A percentile compares a stretch with the other conserved stretches of the same genome.
phyloP scores from a whole-genome alignment of 2,888 invertebrate genomes.

The Dryomyza anilis region DNA sequence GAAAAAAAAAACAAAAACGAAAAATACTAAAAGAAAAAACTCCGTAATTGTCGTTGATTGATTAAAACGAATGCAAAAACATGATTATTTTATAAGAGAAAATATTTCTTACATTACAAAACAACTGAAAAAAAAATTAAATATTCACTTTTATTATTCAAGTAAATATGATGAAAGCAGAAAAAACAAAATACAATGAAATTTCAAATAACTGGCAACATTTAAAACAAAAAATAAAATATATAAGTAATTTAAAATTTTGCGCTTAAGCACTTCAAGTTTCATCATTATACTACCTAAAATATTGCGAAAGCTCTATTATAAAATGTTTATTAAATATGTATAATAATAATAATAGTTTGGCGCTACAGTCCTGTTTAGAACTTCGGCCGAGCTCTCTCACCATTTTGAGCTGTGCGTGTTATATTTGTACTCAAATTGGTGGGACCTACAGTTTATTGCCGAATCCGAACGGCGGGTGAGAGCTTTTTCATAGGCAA shows the following conservation, averaged over 20 bases:
- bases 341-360: too few relatives aligned
- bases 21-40: too few relatives aligned
- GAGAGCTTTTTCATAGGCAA: too few relatives aligned
- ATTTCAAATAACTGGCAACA: background rate
- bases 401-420: too few relatives aligned
- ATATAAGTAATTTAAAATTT: background rate
- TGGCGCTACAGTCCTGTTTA: too few relatives aligned
- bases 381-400: too few relatives aligned
- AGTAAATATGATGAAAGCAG: background rate
- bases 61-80: constrained; percentile 7
- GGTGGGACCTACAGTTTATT: too few relatives aligned
- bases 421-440: too few relatives aligned
- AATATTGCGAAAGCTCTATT: constrained; percentile 13
- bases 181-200: background rate
- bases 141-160: background rate
- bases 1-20: too few relatives aligned
- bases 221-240: background rate
- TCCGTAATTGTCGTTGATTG: too few relatives aligned
- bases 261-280: background rate
- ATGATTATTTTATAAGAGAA: constrained; percentile 12
- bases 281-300: background rate
- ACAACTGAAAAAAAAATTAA: background rate
- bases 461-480: too few relatives aligned
- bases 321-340: constrained; percentile 15
- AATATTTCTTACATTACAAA: constrained; percentile 12